These are phyloP conservation scores for Aptenodytes forsteri DNA, from an alignment of 2,113 vertebrate genomes.

Conservation along the genomic window DNA sequence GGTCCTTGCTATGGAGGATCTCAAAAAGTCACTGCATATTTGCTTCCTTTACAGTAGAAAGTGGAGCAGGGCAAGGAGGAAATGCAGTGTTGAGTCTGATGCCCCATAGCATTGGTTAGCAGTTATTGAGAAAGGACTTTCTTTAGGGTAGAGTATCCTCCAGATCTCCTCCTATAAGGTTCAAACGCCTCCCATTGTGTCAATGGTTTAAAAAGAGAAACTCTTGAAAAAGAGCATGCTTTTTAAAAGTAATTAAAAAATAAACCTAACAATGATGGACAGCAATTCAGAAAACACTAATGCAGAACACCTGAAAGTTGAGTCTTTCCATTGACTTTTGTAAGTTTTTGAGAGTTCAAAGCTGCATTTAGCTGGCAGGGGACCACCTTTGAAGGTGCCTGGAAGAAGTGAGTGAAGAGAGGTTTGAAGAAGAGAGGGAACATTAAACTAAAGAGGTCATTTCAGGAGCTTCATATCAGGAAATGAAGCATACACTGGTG, in stretches of 20 bases:
- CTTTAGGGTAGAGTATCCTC: not conserved
- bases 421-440: not conserved
- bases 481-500: not conserved
- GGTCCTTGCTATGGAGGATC: not conserved
- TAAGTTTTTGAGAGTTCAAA: slow-evolving; percentile 3
- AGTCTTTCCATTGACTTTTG: not conserved
- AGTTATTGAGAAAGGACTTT: not conserved
- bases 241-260: not conserved
- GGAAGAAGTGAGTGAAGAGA: not conserved
- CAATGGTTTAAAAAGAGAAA: not conserved
- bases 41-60: not conserved
- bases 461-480: not conserved
- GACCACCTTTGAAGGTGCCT: not conserved
- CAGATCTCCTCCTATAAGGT: not conserved
- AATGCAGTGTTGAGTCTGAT: not conserved
- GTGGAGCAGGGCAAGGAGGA: not conserved
- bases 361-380: not conserved
- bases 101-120: not conserved
- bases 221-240: not conserved
- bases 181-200: not conserved
- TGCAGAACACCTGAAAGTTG: not conserved
- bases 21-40: not conserved
- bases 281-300: not conserved
- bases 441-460: not conserved
- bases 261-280: not conserved